These are phyloP conservation scores for Theristus sp. DNA, from an alignment of 2,888 invertebrate species.

Conservation along the genomic window DNA sequence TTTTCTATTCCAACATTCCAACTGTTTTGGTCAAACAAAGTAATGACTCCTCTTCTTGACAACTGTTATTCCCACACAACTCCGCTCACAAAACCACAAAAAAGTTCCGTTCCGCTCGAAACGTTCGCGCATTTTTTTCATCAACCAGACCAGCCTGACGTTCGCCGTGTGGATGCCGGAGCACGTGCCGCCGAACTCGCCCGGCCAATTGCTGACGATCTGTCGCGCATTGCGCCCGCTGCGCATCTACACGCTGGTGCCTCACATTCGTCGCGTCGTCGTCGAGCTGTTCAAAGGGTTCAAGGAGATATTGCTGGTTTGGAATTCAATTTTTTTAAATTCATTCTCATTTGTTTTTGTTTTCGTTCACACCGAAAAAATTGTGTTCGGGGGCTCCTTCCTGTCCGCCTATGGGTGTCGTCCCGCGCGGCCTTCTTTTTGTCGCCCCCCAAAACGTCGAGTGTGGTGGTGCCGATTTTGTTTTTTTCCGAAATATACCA, in stretches of 20 bases:
- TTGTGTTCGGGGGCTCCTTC: no score
- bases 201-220: slow-evolving; percentile 85
- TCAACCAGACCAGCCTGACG: slow-evolving; percentile 67
- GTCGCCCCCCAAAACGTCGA: no score
- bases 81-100: not conserved
- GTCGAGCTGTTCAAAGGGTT: slow-evolving; percentile 94
- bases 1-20: not conserved
- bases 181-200: slow-evolving; percentile 73
- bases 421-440: no score
- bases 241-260: slow-evolving; percentile 37
- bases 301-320: slow-evolving; percentile 86
- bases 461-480: no score
- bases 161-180: slow-evolving; percentile 90
- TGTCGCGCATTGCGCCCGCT: slow-evolving; percentile 84
- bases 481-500: no score
- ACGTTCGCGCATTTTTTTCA: no score
- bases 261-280: slow-evolving; percentile 97
- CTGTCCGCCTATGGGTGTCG: no score
- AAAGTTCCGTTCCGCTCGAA: no score
- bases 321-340: slow-evolving; percentile 7
- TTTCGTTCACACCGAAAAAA: no score
- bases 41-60: no score
- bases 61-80: not conserved
- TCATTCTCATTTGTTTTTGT: no score
- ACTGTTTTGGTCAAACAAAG: not conserved